These are phyloP conservation scores for Paralvinella palmiformis DNA, from an alignment of 1,140 invertebrate species.

Conservation along the genomic window DNA sequence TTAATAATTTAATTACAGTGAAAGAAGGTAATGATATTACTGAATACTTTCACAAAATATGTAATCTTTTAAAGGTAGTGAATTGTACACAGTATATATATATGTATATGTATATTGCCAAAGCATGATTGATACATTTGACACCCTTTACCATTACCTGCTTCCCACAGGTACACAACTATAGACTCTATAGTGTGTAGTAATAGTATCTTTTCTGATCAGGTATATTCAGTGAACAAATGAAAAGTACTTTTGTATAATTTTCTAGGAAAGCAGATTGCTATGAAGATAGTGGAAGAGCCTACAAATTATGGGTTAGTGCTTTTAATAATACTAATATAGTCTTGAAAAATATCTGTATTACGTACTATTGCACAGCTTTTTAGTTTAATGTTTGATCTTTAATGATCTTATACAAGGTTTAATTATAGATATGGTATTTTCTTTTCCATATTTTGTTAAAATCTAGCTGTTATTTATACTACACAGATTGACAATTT, in stretches of 20 bases:
- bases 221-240: neutral
- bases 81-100: too few species aligned
- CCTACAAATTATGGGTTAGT: conserved; percentile 44
- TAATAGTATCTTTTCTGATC: neutral
- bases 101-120: too few species aligned
- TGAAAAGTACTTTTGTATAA: neutral
- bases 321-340: neutral
- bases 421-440: neutral
- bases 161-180: too few species aligned
- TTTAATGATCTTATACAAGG: neutral
- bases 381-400: neutral
- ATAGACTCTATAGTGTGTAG: too few species aligned
- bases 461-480: neutral
- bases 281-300: conserved; percentile 45
- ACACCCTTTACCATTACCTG: too few species aligned
- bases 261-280: conserved; percentile 3
- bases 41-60: too few species aligned
- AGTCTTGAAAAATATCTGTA: neutral
- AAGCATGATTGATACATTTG: too few species aligned
- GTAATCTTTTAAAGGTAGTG: too few species aligned
- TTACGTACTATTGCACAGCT: neutral
- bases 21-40: too few species aligned
- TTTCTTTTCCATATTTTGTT: neutral
- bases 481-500: too few species aligned
- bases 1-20: too few species aligned